These are phyloP conservation scores for Adelognathus sp. DNA, from an alignment of 2,888 invertebrate species.

Conservation along the genomic window DNA sequence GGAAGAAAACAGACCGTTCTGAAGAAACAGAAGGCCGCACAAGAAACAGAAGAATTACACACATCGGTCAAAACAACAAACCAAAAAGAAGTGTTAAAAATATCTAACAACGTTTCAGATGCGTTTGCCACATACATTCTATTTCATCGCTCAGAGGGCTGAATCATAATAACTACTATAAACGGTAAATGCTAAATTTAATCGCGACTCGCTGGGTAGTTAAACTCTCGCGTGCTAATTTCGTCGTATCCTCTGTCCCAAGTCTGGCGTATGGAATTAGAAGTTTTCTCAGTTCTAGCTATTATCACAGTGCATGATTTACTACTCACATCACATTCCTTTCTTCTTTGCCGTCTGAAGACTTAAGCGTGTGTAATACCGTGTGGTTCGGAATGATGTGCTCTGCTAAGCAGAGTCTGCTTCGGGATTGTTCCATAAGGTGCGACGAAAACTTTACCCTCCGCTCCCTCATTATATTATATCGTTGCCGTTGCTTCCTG, in stretches of 20 bases:
- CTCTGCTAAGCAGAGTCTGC: neutral
- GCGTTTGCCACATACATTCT: too few relatives aligned
- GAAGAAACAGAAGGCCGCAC: too few relatives aligned
- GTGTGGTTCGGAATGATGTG: neutral
- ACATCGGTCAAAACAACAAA: too few relatives aligned
- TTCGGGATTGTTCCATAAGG: neutral
- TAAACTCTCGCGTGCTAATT: neutral
- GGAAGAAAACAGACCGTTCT: too few relatives aligned
- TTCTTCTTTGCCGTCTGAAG: neutral
- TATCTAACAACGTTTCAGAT: too few relatives aligned
- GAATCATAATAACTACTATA: too few relatives aligned
- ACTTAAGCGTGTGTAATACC: neutral
- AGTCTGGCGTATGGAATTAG: neutral
- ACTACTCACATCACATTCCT: neutral
- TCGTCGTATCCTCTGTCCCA: neutral
- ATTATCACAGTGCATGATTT: neutral
- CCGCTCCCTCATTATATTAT: neutral
- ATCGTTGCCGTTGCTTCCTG: neutral
- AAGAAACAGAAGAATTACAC: too few relatives aligned
- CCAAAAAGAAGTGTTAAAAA: too few relatives aligned
- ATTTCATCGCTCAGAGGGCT: too few relatives aligned
- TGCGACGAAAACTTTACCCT: slow-evolving; percentile 14
- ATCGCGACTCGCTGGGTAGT: too few relatives aligned
- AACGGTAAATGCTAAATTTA: too few relatives aligned
- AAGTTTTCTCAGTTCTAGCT: neutral